These are phyloP conservation scores for Colius striatus DNA, from an alignment of 2,113 vertebrate species.

Conservation along the genomic window DNA sequence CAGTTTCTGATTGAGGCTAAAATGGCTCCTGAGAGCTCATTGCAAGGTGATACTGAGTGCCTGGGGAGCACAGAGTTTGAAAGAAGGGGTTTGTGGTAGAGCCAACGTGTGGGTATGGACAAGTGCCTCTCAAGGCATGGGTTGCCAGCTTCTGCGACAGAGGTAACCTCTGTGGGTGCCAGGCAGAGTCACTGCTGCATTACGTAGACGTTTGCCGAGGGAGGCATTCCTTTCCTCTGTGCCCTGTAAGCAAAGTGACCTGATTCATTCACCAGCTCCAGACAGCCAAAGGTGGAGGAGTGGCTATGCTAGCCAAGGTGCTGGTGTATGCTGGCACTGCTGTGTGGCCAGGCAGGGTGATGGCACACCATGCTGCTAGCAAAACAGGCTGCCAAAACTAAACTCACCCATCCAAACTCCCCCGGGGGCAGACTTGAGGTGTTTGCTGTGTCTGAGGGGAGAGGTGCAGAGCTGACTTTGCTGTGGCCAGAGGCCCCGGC, in stretches of 20 bases:
- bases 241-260: background rate
- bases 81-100: background rate
- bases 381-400: background rate
- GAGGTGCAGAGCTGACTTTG: background rate
- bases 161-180: background rate
- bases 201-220: background rate
- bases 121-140: background rate
- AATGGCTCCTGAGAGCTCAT: background rate
- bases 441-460: background rate
- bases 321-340: background rate
- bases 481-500: background rate
- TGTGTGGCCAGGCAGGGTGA: background rate
- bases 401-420: background rate
- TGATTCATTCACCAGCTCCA: background rate
- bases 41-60: background rate
- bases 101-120: rapidly evolving
- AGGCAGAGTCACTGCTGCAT: background rate
- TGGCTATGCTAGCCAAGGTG: background rate
- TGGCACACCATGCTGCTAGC: background rate
- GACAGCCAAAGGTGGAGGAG: background rate
- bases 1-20: background rate
- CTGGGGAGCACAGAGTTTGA: background rate
- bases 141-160: background rate
- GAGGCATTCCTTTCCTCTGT: background rate
- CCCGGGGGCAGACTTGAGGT: background rate